Evolutionary conservation across 2,888 invertebrate genomes (phyloP), one percentile per base, ranked within the genome.

Genomic region (Calephelis perditalis): DNA sequence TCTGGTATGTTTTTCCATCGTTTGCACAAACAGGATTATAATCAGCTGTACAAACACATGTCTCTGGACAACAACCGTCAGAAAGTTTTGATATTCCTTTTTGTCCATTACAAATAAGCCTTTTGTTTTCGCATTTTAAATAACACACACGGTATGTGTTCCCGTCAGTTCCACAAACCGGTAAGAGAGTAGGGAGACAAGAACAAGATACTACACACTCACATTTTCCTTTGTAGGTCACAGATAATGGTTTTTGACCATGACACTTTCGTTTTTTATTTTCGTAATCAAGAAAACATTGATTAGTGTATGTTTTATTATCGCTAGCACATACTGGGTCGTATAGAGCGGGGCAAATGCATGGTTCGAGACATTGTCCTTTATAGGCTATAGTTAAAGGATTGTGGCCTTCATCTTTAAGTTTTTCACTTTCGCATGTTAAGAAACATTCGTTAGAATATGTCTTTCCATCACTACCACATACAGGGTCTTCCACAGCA

Each of bases 101-200:
- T 40, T 7, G 40, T 7, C 40, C 40, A 40, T 40, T 40, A 40
- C 40, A 6, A 40, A 8, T 37, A 40, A 40, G 6, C 40, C 40
- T 40, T 8, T 6, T 40, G 40, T 40, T 40, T 8, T 0, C 2
- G 8, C 40, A 40, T 40, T 40, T 40, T 1, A 40, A 40, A 40
- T 40, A 40, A 40, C 40, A 40, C 40, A 61, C 56, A 2, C 45
- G 57, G 61, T 75, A 79, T 1, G 78, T 78, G 1, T 67, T 71
- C 5, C 66, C 66, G 45, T 77, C 74, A 49, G 66, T 75, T 4
- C 68, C 76, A 56, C 77, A 79, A 3, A 76, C 52, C 10, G 70
- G 71, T 0, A 69, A 62, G 9, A 63, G 35, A 8, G 59, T 9
- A 0, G 10, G 2, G 70, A n/a, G 26, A 26, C 26, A 26, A 11